A percentile compares a stretch with the other conserved stretches of the same genome.
phyloP scores from a whole-genome alignment of 1,140 invertebrate genomes.

The Ganaspis sp. region DNA sequence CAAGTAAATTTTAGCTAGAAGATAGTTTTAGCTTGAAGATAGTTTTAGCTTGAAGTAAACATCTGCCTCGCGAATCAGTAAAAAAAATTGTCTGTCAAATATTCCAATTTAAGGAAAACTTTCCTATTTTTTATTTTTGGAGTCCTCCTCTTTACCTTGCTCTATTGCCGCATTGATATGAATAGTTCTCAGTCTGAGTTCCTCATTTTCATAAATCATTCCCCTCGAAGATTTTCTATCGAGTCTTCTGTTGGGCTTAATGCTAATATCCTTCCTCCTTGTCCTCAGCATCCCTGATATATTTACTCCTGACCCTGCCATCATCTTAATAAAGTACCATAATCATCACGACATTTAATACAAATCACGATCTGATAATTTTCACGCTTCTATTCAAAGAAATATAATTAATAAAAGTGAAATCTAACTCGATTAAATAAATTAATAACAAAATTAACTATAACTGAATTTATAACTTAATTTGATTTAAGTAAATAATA shows the following conservation, averaged over 20 bases:
- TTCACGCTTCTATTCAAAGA: too few relatives aligned
- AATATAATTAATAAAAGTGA: too few relatives aligned
- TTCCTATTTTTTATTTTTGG: not conserved
- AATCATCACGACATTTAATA: conserved; percentile 14
- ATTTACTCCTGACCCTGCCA: conserved; percentile 64
- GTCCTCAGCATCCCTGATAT: conserved; percentile 81
- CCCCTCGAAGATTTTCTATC: conserved; percentile 89
- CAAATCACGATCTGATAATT: too few relatives aligned
- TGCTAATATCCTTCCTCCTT: conserved; percentile 82
- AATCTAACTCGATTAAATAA: too few relatives aligned
- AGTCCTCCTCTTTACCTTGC: conserved; percentile 79
- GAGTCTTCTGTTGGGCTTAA: conserved; percentile 86
- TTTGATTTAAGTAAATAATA: too few relatives aligned
- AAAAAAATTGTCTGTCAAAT: not conserved
- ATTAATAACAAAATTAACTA: too few relatives aligned
- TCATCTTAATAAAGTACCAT: conserved; percentile 56
- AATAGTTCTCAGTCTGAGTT: conserved; percentile 90
- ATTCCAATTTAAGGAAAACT: conserved; percentile 12
- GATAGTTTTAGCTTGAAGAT: too few relatives aligned
- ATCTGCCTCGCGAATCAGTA: too few relatives aligned
- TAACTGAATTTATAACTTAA: too few relatives aligned
- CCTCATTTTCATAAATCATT: conserved; percentile 94
- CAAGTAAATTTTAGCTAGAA: too few relatives aligned
- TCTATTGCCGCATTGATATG: conserved; percentile 96
- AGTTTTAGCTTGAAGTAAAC: too few relatives aligned